Conservation (phyloP, 2,113 vertebrate species). For the Cariama cristata region DNA sequence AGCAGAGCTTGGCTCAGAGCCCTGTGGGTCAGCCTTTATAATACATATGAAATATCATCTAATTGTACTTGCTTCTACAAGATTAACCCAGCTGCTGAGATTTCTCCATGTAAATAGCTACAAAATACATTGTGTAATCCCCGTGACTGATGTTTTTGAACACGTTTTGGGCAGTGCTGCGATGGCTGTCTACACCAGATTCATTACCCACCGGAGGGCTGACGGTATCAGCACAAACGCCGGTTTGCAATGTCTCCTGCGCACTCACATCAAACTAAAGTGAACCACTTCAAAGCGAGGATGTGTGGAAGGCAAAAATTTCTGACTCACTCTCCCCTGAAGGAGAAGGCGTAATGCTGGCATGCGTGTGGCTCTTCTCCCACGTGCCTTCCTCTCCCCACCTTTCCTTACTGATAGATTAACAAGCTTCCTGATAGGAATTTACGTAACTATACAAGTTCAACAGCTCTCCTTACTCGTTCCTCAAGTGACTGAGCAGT, state of each 20-base stretch:
- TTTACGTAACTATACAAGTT: neutral
- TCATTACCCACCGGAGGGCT: neutral
- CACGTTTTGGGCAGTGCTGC: neutral
- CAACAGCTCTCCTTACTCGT: neutral
- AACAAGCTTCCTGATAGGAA: neutral
- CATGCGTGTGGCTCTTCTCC: neutral
- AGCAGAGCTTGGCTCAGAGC: neutral
- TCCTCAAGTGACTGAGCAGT: neutral
- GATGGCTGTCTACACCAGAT: neutral
- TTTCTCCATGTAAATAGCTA: neutral
- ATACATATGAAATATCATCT: constrained; percentile 6
- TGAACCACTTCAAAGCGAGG: constrained; percentile 1
- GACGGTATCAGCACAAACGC: neutral
- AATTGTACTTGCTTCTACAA: constrained; percentile 43
- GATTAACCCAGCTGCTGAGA: constrained; percentile 17
- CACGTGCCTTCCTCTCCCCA: neutral
- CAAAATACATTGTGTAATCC: constrained; percentile 6
- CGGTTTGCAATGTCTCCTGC: neutral
- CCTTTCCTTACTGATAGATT: neutral
- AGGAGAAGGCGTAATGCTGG: neutral
- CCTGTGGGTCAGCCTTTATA: neutral
- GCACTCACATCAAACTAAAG: neutral
- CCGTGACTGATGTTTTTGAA: neutral
- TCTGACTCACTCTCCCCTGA: neutral
- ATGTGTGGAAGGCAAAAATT: neutral